phyloP scores from a whole-genome alignment of 2,888 invertebrate species.

The Phragmatobia fuliginosa region DNA sequence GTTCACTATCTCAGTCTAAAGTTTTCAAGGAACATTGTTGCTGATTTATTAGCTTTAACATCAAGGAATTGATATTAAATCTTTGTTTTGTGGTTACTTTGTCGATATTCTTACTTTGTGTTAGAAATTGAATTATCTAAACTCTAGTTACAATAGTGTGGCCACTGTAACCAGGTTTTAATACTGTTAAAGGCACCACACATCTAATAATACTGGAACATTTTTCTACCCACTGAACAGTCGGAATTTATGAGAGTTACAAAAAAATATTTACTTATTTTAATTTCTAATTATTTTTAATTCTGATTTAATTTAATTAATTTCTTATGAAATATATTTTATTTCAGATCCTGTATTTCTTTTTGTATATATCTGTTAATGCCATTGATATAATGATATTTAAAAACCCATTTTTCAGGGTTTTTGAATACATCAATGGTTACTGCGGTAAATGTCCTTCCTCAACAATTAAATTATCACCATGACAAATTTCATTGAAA shows the following conservation, averaged over 20 bases:
- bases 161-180: background rate
- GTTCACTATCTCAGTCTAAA: constrained; percentile 53
- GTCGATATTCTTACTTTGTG: constrained; percentile 23
- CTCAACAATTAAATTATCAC: no score
- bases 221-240: background rate
- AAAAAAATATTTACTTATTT: no score
- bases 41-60: constrained; percentile 49
- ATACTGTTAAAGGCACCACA: background rate
- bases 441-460: no score
- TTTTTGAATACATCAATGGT: no score
- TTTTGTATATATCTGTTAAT: no score
- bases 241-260: background rate
- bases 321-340: no score
- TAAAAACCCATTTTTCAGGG: no score
- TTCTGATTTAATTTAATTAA: no score
- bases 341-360: no score
- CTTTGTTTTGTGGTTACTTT: constrained; percentile 42
- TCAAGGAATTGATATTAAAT: constrained; percentile 46
- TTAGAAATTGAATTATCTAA: background rate
- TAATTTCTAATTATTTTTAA: no score
- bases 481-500: no score
- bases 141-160: background rate
- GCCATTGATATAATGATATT: no score
- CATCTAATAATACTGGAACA: background rate
- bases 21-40: constrained; percentile 57